Evolutionary conservation across 2,797 vertebrate species (phyloP), one percentile per base, ranked within the genome.

Genomic region (Craterocephalus amniculus): DNA sequence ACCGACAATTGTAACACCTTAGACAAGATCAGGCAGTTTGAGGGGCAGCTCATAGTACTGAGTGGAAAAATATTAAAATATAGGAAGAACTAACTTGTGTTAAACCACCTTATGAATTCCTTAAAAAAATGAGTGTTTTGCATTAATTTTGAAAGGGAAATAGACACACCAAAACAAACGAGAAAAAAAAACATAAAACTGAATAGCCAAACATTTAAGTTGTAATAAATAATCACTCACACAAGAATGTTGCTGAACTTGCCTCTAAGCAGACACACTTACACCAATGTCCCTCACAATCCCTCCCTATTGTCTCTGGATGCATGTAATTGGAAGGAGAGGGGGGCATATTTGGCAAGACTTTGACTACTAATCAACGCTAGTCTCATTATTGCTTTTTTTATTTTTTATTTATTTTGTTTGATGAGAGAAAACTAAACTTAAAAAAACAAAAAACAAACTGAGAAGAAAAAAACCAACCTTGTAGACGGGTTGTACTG

Each of bases 221-320:
- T 0, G 9, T 57, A 49, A 10, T 49, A 58, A 59, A 20, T 26
- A 34, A 68, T 36, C 59, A 11, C n/a, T n/a, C 16, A 38, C 26
- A 35, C 24, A 70, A 58, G 78, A 87, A 89, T 80, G 76, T n/a
- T 38, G 55, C 45, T 36, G 12, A 60, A 83, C 79, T 49, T 35
- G 86, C 60, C 69, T 63, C 0, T 2, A 34, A 54, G 60, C 31
- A 3, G 35, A 43, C 66, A 72, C 76, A 60, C 62, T 78, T 48
- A 66, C 49, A 1, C 40, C 43, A 31, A 24, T 34, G 27, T 35
- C 11, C 12, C 6, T 18, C 18, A n/a, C 18, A 0, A 45, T 45
- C 43, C 18, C 9, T 48, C 20, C 43, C 63, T 43, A 66, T 64
- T 84, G 75, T 73, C 48, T 78, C 27, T 72, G n/a, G 14, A 54